phyloP scores from a whole-genome alignment of 2,888 invertebrate species.

The Dynastes hyllus region DNA sequence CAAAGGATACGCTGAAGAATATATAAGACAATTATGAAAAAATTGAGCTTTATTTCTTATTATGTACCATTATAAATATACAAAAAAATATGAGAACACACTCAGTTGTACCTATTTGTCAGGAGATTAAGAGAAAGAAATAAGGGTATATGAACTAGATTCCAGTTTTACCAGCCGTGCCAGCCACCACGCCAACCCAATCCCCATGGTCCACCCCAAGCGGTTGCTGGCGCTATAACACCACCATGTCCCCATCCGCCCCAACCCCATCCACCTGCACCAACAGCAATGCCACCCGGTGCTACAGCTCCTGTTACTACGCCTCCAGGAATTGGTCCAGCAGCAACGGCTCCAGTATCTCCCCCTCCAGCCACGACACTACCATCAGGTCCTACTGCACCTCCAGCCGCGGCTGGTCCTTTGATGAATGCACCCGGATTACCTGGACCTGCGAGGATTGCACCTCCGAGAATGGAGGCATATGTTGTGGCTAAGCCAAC shows the following conservation, averaged over 20 bases:
- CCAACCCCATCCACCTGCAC: slow-evolving; percentile 48
- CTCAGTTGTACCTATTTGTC: slow-evolving; percentile 25
- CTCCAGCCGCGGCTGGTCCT: slow-evolving; percentile 43
- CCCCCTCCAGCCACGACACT: slow-evolving; percentile 70
- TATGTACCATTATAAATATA: slow-evolving; percentile 38
- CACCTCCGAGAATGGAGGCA: slow-evolving; percentile 40
- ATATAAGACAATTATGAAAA: not conserved
- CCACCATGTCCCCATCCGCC: slow-evolving; percentile 27
- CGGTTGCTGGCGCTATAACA: slow-evolving; percentile 40
- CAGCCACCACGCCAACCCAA: slow-evolving; percentile 45
- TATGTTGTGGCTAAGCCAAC: slow-evolving; percentile 42
- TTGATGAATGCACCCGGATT: slow-evolving; percentile 49
- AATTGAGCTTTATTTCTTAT: slow-evolving; percentile 46
- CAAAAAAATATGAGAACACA: slow-evolving; percentile 33
- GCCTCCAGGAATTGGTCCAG: slow-evolving; percentile 66
- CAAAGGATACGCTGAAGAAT: too few species aligned
- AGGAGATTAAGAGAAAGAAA: slow-evolving; percentile 2
- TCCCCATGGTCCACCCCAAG: slow-evolving; percentile 51
- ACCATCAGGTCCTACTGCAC: slow-evolving; percentile 67
- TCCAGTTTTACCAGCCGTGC: slow-evolving; percentile 34
- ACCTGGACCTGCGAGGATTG: slow-evolving; percentile 45
- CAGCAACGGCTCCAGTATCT: slow-evolving; percentile 68
- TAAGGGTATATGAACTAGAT: not conserved
- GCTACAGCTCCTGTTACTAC: slow-evolving; percentile 64
- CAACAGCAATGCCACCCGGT: slow-evolving; percentile 62